phyloP scores from a whole-genome alignment of 2,888 invertebrate genomes.

The Itoplectis maculator region DNA sequence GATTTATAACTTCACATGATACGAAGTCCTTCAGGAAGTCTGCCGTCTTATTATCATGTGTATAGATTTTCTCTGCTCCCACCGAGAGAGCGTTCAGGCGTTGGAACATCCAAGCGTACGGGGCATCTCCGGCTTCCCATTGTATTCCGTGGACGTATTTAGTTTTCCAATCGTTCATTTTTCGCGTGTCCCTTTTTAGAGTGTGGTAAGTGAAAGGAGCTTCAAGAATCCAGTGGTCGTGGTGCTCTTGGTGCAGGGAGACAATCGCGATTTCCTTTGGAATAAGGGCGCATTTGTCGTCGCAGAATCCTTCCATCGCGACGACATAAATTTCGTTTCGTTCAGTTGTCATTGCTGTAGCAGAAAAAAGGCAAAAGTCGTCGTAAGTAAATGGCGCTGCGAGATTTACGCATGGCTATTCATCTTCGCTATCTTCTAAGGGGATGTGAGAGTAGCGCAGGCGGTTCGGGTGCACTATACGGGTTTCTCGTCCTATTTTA shows the following conservation, averaged over 20 bases:
- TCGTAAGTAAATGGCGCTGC: too few species aligned
- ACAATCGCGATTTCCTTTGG: slow-evolving; percentile 36
- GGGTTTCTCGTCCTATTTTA: neutral
- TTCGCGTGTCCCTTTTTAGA: neutral
- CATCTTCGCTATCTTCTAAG: too few species aligned
- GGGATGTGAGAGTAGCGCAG: too few species aligned
- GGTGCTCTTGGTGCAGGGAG: neutral
- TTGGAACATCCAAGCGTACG: slow-evolving; percentile 24
- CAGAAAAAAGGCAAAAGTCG: too few species aligned
- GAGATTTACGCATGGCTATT: too few species aligned
- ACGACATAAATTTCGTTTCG: neutral
- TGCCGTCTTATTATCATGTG: neutral
- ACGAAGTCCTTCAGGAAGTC: neutral
- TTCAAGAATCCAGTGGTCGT: slow-evolving; percentile 34
- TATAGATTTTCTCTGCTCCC: slow-evolving; percentile 24
- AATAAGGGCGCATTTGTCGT: neutral
- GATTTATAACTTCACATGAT: neutral
- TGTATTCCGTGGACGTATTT: slow-evolving; percentile 5
- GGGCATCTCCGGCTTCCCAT: slow-evolving; percentile 34
- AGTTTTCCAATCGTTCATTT: neutral
- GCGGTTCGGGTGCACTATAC: too few species aligned
- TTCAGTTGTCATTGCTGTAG: too few species aligned
- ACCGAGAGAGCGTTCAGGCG: neutral
- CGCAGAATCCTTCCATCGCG: slow-evolving; percentile 5
- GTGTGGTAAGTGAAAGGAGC: neutral